Evolutionary conservation across 2,113 vertebrate genomes (phyloP).

Genomic region (Leptodactylus fuscus): DNA sequence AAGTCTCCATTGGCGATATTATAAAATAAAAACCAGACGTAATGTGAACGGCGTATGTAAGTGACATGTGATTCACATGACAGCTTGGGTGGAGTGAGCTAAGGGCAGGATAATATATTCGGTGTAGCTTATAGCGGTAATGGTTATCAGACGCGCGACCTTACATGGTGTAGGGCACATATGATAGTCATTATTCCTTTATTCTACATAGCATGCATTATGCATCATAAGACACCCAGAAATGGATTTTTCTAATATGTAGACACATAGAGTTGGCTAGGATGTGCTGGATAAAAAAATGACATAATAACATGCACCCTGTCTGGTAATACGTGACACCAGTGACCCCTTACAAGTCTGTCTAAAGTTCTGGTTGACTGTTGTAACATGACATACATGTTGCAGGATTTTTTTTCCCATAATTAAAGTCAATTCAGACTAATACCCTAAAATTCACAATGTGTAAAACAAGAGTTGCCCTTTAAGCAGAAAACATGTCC

Average conservation of each 20-base stretch:
- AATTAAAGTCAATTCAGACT: too few species aligned
- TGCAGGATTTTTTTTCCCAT: too few species aligned
- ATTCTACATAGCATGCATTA: constrained; percentile 8
- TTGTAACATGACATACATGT: too few species aligned
- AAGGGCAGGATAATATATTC: constrained; percentile 43
- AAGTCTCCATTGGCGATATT: background rate
- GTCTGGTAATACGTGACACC: background rate
- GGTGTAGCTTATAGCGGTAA: background rate
- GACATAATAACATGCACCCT: background rate
- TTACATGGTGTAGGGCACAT: constrained; percentile 48
- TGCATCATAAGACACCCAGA: background rate
- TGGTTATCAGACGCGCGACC: constrained; percentile 41
- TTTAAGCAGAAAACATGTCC: too few species aligned
- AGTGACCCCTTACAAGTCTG: too few species aligned
- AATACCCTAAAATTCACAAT: too few species aligned
- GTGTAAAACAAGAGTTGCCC: too few species aligned
- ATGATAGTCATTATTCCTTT: constrained; percentile 47
- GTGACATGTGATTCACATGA: constrained; percentile 50
- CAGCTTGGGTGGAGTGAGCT: constrained; percentile 26
- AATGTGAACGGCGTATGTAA: constrained; percentile 4
- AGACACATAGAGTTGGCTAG: background rate
- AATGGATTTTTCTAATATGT: background rate
- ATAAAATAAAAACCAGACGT: constrained; percentile 9
- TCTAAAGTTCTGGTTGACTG: too few species aligned
- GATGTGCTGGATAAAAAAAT: background rate